These are phyloP conservation scores for Vulpes lagopus DNA, from an alignment of 2,113 vertebrate genomes.

Conservation along the genomic window DNA sequence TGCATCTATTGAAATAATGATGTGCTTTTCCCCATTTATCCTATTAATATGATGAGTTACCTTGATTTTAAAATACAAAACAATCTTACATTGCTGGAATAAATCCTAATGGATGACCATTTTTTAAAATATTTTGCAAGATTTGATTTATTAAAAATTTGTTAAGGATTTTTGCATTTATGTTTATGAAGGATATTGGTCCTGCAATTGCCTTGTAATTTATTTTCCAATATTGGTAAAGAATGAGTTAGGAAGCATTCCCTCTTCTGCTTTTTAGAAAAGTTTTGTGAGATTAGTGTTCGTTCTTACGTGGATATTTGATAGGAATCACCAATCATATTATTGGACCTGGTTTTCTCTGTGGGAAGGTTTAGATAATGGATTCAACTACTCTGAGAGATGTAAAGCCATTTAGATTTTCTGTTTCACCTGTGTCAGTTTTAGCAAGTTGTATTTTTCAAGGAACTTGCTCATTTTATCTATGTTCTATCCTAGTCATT, in stretches of 20 bases:
- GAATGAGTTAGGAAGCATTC: neutral
- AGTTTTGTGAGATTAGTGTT: neutral
- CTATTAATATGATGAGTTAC: neutral
- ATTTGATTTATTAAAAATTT: conserved; percentile 35
- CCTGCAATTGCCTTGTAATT: neutral
- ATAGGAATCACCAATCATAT: neutral
- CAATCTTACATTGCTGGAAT: neutral
- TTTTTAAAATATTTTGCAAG: neutral
- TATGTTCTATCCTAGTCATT: neutral
- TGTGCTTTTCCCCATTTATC: neutral
- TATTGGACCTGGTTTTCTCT: neutral
- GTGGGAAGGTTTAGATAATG: neutral
- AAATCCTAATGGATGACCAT: neutral
- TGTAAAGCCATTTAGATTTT: neutral
- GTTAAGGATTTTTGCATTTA: neutral
- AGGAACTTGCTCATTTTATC: conserved; percentile 22
- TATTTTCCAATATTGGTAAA: conserved; percentile 8
- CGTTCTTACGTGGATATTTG: neutral
- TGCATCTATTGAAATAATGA: neutral
- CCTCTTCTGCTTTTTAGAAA: conserved; percentile 21
- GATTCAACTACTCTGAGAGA: conserved; percentile 13
- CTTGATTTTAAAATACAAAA: conserved; percentile 33
- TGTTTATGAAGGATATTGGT: neutral
- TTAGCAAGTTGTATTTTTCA: conserved; percentile 35
- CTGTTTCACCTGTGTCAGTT: conserved; percentile 13